Conservation (phyloP, 1,140 invertebrate species). For the Heliothis subflexa region DNA sequence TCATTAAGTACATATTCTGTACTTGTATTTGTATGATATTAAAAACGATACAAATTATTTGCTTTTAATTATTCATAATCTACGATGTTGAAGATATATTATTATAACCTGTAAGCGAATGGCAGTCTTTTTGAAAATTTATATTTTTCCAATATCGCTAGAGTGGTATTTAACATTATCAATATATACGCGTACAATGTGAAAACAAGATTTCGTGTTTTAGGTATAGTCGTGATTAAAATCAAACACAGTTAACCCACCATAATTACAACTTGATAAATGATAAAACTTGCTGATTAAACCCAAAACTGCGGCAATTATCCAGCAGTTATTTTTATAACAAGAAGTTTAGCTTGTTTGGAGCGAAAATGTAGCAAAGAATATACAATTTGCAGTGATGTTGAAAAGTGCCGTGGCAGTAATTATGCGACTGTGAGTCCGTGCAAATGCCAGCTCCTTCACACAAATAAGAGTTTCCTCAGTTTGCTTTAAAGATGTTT, state of each 20-base stretch:
- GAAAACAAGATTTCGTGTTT: constrained; percentile 1
- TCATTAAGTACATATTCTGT: too few relatives aligned
- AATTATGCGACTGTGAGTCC: constrained; percentile 38
- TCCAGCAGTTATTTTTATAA: neutral
- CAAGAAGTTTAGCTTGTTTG: constrained; percentile 28
- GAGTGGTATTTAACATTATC: neutral
- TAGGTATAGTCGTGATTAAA: neutral
- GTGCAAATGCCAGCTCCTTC: constrained; percentile 34
- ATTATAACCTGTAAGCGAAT: too few relatives aligned
- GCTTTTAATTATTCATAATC: too few relatives aligned
- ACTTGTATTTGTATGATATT: too few relatives aligned
- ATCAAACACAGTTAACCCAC: constrained; percentile 8
- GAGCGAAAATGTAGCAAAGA: constrained; percentile 22
- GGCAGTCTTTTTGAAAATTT: too few relatives aligned
- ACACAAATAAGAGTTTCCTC: constrained; percentile 5
- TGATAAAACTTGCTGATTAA: constrained; percentile 19
- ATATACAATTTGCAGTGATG: constrained; percentile 29
- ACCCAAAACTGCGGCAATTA: constrained; percentile 23
- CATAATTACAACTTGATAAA: constrained; percentile 28
- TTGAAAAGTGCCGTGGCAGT: constrained; percentile 29
- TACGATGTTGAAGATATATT: too few relatives aligned
- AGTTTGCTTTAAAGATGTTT: constrained; percentile 16
- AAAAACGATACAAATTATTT: too few relatives aligned
- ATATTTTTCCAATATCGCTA: too few relatives aligned
- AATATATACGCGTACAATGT: neutral